Evolutionary conservation across 2,888 invertebrate species (phyloP), one percentile per base, ranked within the genome.

Genomic region (Meteorus cinctellus): DNA sequence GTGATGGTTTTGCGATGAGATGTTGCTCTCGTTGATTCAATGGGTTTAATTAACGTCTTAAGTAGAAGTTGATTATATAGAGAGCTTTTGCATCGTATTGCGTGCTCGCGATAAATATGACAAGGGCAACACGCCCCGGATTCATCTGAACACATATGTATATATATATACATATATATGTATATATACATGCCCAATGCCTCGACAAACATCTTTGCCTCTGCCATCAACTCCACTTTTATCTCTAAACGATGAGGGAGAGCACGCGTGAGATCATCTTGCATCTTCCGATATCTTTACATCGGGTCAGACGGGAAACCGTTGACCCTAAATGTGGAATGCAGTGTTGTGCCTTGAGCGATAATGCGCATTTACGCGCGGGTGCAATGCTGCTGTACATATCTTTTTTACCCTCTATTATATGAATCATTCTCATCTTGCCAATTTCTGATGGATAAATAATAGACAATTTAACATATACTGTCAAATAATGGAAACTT

Each of bases 381-480:
- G 82, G 81, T 80, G 80, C 81, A 84, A 83, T 81, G 81, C 84
- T 84, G 84, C 84, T 84, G 80, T 78, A 41, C 76, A 79, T 81
- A 74, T 78, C 74, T 55, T 24, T 12, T 8, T 12, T 8, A 41
- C 12, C 12, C 41, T 12, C 12, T 12, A 41, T 41, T 41, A 10
- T 10, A 41, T 41, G 41, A 41, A 41, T 41, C 41, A 41, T 41
- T 12, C 12, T 41, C 41, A 41, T 41, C 41, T 12, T 41, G 3
- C 41, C 41, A 41, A 41, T 41, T 41, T 10, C 8, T 41, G 41
- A 41, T 41, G 41, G 41, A 41, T 41, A 41, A 41, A 41, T 41
- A 41, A 41, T 6, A 41, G 41, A 41, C 41, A 8, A 41, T 4
- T 41, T 41, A 41, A 41, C 41, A 41, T 41, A 41, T 2, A 10